Evolutionary conservation across 1,140 invertebrate species (phyloP), one percentile per base, ranked within the genome.

Genomic region (Drosophila trapezifrons): DNA sequence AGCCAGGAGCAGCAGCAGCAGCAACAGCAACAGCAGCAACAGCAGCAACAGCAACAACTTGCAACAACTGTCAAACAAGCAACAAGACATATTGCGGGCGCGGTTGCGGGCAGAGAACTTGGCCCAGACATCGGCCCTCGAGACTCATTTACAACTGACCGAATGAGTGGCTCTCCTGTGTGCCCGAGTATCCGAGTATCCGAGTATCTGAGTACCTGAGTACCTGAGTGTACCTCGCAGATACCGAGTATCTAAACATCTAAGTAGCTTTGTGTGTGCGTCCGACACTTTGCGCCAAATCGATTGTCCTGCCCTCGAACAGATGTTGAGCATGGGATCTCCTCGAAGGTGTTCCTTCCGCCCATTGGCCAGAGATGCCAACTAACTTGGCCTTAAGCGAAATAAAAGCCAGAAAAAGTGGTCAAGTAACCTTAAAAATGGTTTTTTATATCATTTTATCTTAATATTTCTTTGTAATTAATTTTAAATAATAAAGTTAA

Each of bases 51-150:
- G 15, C 67, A 75, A 20, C 84, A 90, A 54, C 51, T 54, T 54
- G 73, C 80, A 90, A 85, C 87, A 90, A 91, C 87, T 90, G 89
- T 91, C 87, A 90, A 91, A 90, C 87, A 90, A 90, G 84, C 83
- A 90, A 90, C 78, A 84, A 91, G 87, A 91, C 89, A 90, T 91
- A 89, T 90, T 90, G 76, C 83, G 83, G 84, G 76, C 71, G 83
- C 76, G 83, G 79, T 76, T 17, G 76, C 73, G 67, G 79, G 79
- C 45, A 65, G 73, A 63, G 58, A 57, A 55, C 37, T 42, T 40
- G 38, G 52, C 22, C 45, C 42, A 72, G 71, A 54, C 55, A 46
- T 57, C 58, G 60, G 40, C 83, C 76, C 83, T 83, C 58, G 79
- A 86, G 83, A 86, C 79, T 86, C 83, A 86, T 86, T 86, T 86